Base-by-base conservation (phyloP, 2,113 vertebrate species). In the Chaenocephalus aceratus region DNA sequence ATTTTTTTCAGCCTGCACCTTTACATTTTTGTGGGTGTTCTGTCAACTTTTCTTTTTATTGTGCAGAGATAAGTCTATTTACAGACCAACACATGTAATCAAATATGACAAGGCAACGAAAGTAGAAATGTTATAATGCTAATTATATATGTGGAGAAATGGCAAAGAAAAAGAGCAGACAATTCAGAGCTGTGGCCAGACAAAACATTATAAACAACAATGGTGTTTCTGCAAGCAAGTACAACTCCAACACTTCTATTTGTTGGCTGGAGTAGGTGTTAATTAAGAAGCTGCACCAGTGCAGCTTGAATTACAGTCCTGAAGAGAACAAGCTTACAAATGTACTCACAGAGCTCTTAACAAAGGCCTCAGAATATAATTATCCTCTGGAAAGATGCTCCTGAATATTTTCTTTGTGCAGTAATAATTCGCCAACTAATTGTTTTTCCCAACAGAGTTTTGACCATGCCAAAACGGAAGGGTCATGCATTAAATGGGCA, bases 221-320 rank as follows among this genome's bases (percentile, higher is more conserved):
- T 71, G 45, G 83, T 70, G 57, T 88, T 88, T 88, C 70, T 82
- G 73, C 77, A 71, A 79, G 72, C 76, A 60, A 84, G 51, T 79
- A 73, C 82, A 74, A 84, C 82, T 45, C 65, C 77, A 72, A 83
- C 81, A 64, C 46, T 70, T 88, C 75, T 85, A 88, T 93, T 91
- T 92, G 88, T 83, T 89, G 87, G 76, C 84, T 73, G 63, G 56
- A 86, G 79, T 85, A 88, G 86, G 88, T 86, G 83, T 89, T 92
- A 91, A 91, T 93, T 91, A 92, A 88, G 75, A 91, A 87, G 77
- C 82, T 82, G 45, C 64, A 84, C 52, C 84, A 90, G 72, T 84
- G 78, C 75, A 64, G 70, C 82, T 82, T 81, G 65, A 89, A 88
- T 88, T 88, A 74, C 72, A 88, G 72, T 75, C 53, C 82, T 74